Evolutionary conservation across 2,797 vertebrate genomes (phyloP), one percentile per base, ranked within the genome.

Genomic region (Gymnoscopelus braueri): DNA sequence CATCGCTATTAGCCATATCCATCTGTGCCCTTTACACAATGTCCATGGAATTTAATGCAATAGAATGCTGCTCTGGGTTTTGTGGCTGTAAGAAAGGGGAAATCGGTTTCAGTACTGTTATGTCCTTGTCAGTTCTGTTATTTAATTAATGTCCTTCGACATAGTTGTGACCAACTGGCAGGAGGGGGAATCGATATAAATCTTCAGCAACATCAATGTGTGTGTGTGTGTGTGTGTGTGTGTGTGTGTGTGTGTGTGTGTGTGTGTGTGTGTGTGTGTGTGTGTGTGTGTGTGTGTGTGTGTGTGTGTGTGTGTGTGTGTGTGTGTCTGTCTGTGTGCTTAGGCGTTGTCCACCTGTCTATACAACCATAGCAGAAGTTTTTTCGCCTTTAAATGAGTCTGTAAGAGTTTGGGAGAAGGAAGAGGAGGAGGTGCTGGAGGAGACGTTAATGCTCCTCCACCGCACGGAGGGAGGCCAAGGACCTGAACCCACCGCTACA

Each of bases 81-180:
- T 60, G 39, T 65, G 13, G 19, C 58, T 51, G 5, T 29, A 58
- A 7, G 1, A 3, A 76, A 61, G 8, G 15, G 14, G 51, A 68
- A 68, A 68, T 66, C 67, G 60, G 58, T 79, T 74, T 80, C 71
- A 71, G 26, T 67, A 72, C 32, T 69, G 24, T 54, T n/a, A 8
- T 49, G 80, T 81, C 79, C 76, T 87, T 87, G 79, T 81, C 73
- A 24, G 8, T 35, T 4, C 47, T 53, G 32, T 77, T 65, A 67
- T 70, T 69, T 78, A 62, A 78, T 78, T 65, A 67, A 72, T 69
- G 65, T 74, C 63, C 59, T 71, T 65, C 61, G 3, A 74, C 64
- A 69, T 13, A 78, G 62, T 74, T 80, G 71, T 39, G 15, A 80
- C 63, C 65, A 8, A 72, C 67, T 47, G 26, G 65, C 52, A 35